Conservation (phyloP, 2,797 vertebrate genomes). For the Anguilla pacifica region DNA sequence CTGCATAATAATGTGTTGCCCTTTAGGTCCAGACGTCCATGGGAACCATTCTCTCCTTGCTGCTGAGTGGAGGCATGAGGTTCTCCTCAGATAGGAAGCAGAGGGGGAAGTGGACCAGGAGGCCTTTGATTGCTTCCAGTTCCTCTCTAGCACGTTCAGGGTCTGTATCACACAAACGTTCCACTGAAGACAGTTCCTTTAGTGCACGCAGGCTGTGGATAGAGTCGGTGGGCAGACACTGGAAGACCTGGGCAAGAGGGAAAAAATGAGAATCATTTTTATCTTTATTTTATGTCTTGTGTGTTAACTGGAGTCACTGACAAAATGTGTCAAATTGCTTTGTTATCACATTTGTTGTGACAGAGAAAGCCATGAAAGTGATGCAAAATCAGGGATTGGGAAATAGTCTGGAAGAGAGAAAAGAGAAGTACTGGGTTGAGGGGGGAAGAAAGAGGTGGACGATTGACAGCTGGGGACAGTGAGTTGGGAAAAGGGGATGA, state of each 20-base stretch:
- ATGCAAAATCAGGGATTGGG: neutral
- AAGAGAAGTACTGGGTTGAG: neutral
- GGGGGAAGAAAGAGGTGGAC: neutral
- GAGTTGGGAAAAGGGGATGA: neutral
- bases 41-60: slow-evolving; percentile 86
- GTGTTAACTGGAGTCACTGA: neutral
- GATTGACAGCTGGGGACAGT: neutral
- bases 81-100: slow-evolving; percentile 83
- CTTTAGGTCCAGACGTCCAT: slow-evolving; percentile 85
- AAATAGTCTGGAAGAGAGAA: neutral
- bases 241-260: slow-evolving; percentile 77
- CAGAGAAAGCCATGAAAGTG: neutral
- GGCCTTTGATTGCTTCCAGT: slow-evolving; percentile 72
- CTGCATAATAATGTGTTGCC: neutral
- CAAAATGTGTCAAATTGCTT: neutral
- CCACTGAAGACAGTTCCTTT: slow-evolving; percentile 62
- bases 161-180: slow-evolving; percentile 66
- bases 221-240: slow-evolving; percentile 78
- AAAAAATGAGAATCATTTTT: neutral
- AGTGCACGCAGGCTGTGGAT: slow-evolving; percentile 73
- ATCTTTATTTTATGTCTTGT: neutral
- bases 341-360: neutral
- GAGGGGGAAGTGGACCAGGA: slow-evolving; percentile 85
- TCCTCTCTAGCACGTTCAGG: slow-evolving; percentile 72
- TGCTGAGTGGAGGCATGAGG: slow-evolving; percentile 77